phyloP scores from a whole-genome alignment of 2,113 vertebrate species.

The Heterotis niloticus region DNA sequence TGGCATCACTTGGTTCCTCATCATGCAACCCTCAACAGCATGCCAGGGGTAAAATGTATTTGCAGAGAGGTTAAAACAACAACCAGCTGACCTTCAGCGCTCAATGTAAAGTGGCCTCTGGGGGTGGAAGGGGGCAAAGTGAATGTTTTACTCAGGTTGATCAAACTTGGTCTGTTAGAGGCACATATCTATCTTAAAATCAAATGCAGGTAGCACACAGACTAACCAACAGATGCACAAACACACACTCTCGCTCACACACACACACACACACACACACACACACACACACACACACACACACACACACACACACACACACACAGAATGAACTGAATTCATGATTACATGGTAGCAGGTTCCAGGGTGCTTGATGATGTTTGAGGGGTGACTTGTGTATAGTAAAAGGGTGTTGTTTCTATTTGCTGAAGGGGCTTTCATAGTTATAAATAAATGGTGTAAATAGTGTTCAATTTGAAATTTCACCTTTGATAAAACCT shows the following conservation, averaged over 20 bases:
- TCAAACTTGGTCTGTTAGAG: not conserved
- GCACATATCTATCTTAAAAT: not conserved
- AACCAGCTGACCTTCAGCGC: slow-evolving; percentile 35
- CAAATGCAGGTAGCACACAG: not conserved
- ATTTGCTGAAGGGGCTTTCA: too few species aligned
- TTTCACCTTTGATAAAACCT: too few species aligned
- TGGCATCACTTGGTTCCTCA: slow-evolving; percentile 37
- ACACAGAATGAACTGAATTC: too few species aligned
- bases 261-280: slow-evolving; percentile 3
- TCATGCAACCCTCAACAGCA: slow-evolving; percentile 39
- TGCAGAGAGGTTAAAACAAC: slow-evolving; percentile 43
- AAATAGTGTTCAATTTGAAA: too few species aligned
- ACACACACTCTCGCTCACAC: not conserved
- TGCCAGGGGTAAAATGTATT: slow-evolving; percentile 33
- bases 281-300: slow-evolving; percentile 4
- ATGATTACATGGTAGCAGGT: too few species aligned
- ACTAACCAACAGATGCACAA: not conserved
- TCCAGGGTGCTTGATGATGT: too few species aligned
- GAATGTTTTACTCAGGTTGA: slow-evolving; percentile 39
- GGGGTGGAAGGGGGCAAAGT: slow-evolving; percentile 28
- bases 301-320: not conserved
- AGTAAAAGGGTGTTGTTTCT: too few species aligned
- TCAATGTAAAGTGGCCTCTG: slow-evolving; percentile 25
- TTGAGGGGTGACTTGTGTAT: too few species aligned
- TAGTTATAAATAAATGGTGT: too few species aligned